Conservation (phyloP, 2,888 invertebrate species). For the Sympetrum striolatum region DNA sequence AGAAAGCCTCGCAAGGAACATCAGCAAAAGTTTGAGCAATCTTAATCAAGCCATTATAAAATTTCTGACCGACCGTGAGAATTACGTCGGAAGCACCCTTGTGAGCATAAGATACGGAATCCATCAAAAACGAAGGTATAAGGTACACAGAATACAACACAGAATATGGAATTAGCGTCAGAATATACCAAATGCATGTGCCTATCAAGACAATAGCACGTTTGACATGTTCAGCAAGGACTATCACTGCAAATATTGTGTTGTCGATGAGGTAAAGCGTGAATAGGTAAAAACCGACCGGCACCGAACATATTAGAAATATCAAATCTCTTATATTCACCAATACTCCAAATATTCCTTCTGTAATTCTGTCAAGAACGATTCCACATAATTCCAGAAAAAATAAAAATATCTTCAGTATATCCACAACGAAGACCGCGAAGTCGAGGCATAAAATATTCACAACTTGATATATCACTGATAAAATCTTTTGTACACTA, state of each 20-base stretch:
- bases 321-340: not conserved
- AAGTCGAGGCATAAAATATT: not conserved
- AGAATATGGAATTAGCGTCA: not conserved
- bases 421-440: not conserved
- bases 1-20: conserved; percentile 1
- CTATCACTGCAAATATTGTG: not conserved
- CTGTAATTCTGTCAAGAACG: not conserved
- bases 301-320: not conserved
- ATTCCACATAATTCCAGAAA: not conserved
- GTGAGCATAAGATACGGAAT: not conserved
- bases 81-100: not conserved
- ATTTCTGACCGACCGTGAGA: not conserved
- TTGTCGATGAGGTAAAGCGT: not conserved
- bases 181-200: not conserved
- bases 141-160: not conserved
- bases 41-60: not conserved
- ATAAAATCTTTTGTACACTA: not conserved
- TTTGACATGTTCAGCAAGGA: not conserved
- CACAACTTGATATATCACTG: not conserved
- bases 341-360: not conserved
- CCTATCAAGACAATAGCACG: not conserved
- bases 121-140: not conserved
- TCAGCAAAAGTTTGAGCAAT: not conserved
- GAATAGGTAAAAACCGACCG: not conserved
- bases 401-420: not conserved